Percentiles rank a stretch among this genome's conserved stretches.
Evolutionary conservation across 92 coral and sea anemone genomes (phyloP).

Genomic region (Heliopora coerulea): DNA sequence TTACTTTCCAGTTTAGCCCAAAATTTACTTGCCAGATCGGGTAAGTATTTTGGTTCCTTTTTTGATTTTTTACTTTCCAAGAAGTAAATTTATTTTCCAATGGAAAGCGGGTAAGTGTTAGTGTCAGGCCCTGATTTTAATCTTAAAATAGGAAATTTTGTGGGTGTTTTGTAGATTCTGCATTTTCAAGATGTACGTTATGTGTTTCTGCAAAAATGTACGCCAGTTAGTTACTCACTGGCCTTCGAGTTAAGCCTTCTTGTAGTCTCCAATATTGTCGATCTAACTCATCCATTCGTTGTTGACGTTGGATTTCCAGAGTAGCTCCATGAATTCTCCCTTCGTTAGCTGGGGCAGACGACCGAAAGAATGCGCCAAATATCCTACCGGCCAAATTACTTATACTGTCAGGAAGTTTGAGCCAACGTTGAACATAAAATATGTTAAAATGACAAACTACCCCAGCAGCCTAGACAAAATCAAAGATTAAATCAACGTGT

Average conservation of each 20-base stretch:
- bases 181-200: no score
- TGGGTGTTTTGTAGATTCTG: no score
- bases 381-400: conserved; percentile 53
- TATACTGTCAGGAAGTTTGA: conserved; percentile 65
- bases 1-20: no score
- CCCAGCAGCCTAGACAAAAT: conserved; percentile 68
- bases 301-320: conserved; percentile 81
- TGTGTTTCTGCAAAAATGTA: background rate
- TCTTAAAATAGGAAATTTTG: no score
- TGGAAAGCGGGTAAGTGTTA: no score
- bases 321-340: conserved; percentile 84
- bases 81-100: no score
- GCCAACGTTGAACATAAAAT: conserved; percentile 77
- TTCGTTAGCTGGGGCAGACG: conserved; percentile 46
- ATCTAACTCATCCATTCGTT: conserved; percentile 85
- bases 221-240: background rate
- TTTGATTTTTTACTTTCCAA: no score
- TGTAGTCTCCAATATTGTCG: conserved; percentile 71
- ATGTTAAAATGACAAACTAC: conserved; percentile 69
- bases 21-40: no score
- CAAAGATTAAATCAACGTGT: no score
- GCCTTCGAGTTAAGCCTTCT: conserved; percentile 10
- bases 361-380: conserved; percentile 57
- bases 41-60: no score
- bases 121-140: no score